These are phyloP conservation scores for Onychorhynchus coronatus DNA, from an alignment of 2,113 vertebrate species.

Conservation along the genomic window DNA sequence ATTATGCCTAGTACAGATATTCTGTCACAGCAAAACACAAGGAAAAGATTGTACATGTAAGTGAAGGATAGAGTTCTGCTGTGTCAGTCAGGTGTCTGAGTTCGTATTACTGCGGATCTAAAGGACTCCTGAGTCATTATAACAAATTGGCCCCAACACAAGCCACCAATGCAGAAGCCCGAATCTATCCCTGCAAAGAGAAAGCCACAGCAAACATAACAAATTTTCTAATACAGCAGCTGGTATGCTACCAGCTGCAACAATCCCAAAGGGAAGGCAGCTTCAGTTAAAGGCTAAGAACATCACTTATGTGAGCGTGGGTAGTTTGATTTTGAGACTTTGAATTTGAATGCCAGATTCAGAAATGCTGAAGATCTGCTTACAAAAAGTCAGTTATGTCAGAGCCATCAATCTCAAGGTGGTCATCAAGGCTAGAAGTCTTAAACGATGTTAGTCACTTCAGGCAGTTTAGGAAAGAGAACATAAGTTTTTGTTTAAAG, in stretches of 20 bases:
- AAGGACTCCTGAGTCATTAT: not conserved
- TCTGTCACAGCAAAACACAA: not conserved
- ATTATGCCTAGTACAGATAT: not conserved
- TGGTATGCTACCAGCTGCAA: not conserved
- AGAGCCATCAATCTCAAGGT: not conserved
- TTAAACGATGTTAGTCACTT: rapidly evolving
- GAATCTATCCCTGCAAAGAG: not conserved
- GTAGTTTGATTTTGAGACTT: not conserved
- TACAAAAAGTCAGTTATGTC: not conserved
- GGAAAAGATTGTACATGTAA: not conserved
- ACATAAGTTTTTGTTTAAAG: not conserved
- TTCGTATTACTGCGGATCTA: not conserved
- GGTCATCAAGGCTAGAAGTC: not conserved
- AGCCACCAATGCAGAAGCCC: not conserved
- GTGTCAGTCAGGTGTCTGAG: not conserved
- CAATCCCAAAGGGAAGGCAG: not conserved
- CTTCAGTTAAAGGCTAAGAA: not conserved
- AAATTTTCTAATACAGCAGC: not conserved
- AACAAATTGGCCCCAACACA: not conserved
- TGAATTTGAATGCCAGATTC: not conserved
- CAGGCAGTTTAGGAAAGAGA: not conserved
- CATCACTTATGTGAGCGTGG: not conserved
- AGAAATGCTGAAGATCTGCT: not conserved
- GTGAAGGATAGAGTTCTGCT: not conserved
- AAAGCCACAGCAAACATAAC: not conserved